phyloP scores from a whole-genome alignment of 92 coral and sea anemone genomes.

The Paragorgia papillata region DNA sequence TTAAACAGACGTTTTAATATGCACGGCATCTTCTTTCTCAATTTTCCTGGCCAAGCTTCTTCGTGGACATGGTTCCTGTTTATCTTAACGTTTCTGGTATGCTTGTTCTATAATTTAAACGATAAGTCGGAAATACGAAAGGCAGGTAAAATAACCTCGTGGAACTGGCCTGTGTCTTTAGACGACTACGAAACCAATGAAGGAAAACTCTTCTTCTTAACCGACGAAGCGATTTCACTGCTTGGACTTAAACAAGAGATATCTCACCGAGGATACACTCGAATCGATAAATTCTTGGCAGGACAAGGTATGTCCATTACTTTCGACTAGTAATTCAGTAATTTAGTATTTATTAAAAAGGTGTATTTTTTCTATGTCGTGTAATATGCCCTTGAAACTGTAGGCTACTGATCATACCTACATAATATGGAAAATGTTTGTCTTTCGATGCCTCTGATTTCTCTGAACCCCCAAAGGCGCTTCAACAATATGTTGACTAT shows the following conservation, averaged over 20 bases:
- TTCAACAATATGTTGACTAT: too few species aligned
- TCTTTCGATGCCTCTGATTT: too few species aligned
- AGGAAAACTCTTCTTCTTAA: conserved; percentile 19
- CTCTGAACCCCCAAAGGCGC: too few species aligned
- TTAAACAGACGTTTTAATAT: not conserved
- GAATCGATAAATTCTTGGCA: conserved; percentile 9
- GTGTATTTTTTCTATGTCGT: too few species aligned
- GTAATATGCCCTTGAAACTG: too few species aligned
- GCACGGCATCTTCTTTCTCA: conserved; percentile 6
- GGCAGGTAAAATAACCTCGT: conserved; percentile 3
- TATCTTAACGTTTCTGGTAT: not conserved
- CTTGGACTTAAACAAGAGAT: conserved; percentile 23
- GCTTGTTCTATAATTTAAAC: conserved; percentile 13
- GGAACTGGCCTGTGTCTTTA: conserved; percentile 20
- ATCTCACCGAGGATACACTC: conserved; percentile 24
- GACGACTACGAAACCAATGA: not conserved
- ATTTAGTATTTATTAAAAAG: too few species aligned
- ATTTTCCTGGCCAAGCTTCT: too few species aligned
- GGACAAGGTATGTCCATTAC: conserved; percentile 8
- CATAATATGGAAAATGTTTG: too few species aligned
- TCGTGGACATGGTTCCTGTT: not conserved
- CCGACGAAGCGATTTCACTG: conserved; percentile 5
- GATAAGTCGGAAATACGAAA: not conserved
- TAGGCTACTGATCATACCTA: too few species aligned
- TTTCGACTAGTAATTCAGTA: too few species aligned